Base-by-base conservation (phyloP, 2,797 vertebrate genomes). In the Cetoscarus ocellatus region DNA sequence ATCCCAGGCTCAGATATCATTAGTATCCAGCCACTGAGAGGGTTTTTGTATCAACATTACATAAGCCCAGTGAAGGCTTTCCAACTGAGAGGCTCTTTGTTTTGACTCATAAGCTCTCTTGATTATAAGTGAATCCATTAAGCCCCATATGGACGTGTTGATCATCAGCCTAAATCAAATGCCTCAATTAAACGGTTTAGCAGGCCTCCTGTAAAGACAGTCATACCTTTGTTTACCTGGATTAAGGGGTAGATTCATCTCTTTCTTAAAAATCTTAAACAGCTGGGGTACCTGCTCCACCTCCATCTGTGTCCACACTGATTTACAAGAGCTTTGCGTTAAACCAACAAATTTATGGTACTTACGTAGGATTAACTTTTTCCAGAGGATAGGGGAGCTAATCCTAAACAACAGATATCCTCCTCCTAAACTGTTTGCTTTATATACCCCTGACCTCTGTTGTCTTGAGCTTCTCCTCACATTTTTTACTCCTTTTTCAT, bases 101-200 rank as follows among this genome's bases (percentile, higher is more conserved):
- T 78, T 84, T 77, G 27, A 49, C 44, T 56, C 15, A 0, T 78
- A 70, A 82, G 51, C 77, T 60, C 10, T 10, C 68, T 64, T 71
- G 81, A 82, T 87, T 81, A 67, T 67, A 71, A 79, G 70, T 67
- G 76, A 86, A 82, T 87, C 75, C 67, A 82, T 90, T 85, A 85
- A 85, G 56, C 61, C 72, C 70, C 67, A 68, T 69, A 78, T 73
- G 68, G 77, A 81, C 45, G 65, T 60, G 79, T 67, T 88, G 82
- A 79, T 86, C 76, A 75, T 56, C 73, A 50, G 53, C 38, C 52
- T 35, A 60, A 82, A 86, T 81, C 72, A 79, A 85, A 70, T 67
- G 52, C 61, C 55, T 82, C 66, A 67, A 77, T 83, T 83, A 76
- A 77, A 74, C 7, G 70, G 40, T 82, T 74, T 78, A 76, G 45